Conservation (phyloP, 2,797 vertebrate genomes). For the Myoxocephalus aenaeus region DNA sequence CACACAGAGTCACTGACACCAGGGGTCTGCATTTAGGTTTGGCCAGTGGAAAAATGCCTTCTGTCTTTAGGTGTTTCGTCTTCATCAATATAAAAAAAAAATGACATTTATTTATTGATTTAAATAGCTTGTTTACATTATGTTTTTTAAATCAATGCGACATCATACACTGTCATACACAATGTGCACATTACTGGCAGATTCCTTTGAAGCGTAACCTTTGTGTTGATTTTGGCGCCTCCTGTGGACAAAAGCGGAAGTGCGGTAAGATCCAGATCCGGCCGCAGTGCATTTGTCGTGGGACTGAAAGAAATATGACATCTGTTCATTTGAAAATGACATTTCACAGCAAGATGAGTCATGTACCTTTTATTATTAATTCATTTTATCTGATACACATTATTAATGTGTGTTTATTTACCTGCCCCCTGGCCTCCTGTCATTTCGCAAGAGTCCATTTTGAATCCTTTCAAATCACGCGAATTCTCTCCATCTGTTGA, state of each 20-base stretch:
- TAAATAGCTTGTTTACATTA: not conserved
- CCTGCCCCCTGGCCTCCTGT: too few relatives aligned
- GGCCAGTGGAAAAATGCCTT: not conserved
- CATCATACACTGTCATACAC: too few relatives aligned
- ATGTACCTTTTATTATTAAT: not conserved
- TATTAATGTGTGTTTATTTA: not conserved
- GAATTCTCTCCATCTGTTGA: not conserved
- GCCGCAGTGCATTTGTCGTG: too few relatives aligned
- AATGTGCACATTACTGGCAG: too few relatives aligned
- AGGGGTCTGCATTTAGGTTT: slow-evolving; percentile 30
- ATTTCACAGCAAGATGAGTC: not conserved
- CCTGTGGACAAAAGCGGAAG: not conserved
- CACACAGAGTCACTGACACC: slow-evolving; percentile 14
- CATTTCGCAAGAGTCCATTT: not conserved
- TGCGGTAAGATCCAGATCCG: not conserved
- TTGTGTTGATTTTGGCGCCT: too few relatives aligned
- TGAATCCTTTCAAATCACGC: not conserved
- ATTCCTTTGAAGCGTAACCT: too few relatives aligned
- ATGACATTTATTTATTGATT: not conserved
- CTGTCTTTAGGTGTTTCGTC: not conserved
- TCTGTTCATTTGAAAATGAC: not conserved
- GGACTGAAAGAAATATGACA: not conserved
- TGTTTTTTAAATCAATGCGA: too few relatives aligned
- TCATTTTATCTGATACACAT: not conserved
- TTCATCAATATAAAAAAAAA: not conserved